Conservation (phyloP, 2,888 invertebrate genomes). For the Scaptomyza reducta region DNA sequence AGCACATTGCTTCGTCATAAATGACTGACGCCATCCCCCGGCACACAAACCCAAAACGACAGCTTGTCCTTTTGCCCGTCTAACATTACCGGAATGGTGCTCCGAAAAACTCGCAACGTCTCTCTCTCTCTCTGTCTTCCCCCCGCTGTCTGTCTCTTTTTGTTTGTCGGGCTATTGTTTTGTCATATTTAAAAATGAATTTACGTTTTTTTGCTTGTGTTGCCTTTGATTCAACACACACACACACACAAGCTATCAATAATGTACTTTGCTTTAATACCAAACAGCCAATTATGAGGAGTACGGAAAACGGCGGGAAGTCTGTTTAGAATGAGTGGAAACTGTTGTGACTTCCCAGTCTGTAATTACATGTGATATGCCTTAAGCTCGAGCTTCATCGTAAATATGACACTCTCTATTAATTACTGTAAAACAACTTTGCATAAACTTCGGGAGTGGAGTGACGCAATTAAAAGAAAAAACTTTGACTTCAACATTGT, state of each 20-base stretch:
- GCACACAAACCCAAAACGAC: slow-evolving; percentile 36
- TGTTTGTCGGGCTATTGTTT: slow-evolving; percentile 60
- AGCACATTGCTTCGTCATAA: slow-evolving; percentile 74
- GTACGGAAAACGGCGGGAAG: not conserved
- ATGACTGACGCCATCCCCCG: slow-evolving; percentile 61
- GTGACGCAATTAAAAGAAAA: slow-evolving; percentile 43
- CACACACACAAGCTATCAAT: slow-evolving; percentile 66
- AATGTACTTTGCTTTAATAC: slow-evolving; percentile 73
- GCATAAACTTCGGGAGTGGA: slow-evolving; percentile 10
- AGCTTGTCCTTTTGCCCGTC: slow-evolving; percentile 64
- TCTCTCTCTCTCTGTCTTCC: not conserved
- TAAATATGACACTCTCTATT: slow-evolving; percentile 71
- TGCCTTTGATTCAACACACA: slow-evolving; percentile 7
- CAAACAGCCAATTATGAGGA: slow-evolving; percentile 60
- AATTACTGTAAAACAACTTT: slow-evolving; percentile 55
- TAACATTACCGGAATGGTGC: slow-evolving; percentile 37
- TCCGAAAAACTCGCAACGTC: not conserved
- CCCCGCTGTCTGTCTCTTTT: not conserved
- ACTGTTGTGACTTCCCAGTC: not conserved
- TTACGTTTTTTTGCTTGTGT: slow-evolving; percentile 50
- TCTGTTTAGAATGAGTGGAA: not conserved
- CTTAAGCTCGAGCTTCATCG: slow-evolving; percentile 40
- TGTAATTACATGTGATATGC: not conserved
- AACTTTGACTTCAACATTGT: slow-evolving; percentile 6
- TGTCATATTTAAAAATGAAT: slow-evolving; percentile 80